Conservation (phyloP, 1,140 invertebrate genomes). For the Heliconius nattereri region DNA sequence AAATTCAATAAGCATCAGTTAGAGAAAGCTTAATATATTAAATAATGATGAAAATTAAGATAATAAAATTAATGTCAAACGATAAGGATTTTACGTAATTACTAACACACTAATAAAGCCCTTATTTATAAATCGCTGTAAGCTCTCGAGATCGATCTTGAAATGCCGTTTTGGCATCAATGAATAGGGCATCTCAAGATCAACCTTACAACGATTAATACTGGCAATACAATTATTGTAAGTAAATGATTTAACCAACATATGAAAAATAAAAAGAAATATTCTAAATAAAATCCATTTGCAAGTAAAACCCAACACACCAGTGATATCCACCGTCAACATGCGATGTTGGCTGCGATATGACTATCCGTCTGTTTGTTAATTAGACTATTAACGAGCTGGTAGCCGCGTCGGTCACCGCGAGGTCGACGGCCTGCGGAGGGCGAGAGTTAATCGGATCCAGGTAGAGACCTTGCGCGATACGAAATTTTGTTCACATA, state of each 20-base stretch:
- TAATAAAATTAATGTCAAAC: not conserved
- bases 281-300: not conserved
- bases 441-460: slow-evolving; percentile 27
- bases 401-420: slow-evolving; percentile 6
- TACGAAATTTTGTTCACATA: not conserved
- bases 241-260: no score
- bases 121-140: no score
- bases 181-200: no score
- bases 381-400: slow-evolving; percentile 50
- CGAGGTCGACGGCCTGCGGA: slow-evolving; percentile 33
- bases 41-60: not conserved
- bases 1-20: not conserved
- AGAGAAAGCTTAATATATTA: not conserved
- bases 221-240: no score
- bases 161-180: no score
- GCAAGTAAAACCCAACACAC: not conserved
- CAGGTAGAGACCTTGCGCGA: slow-evolving; percentile 37
- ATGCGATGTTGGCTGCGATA: slow-evolving; percentile 2
- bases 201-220: no score
- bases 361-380: slow-evolving; percentile 40
- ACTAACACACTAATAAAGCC: not conserved
- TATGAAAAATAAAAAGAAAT: no score
- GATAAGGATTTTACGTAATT: not conserved
- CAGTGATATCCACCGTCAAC: not conserved
- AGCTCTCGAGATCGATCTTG: no score